Base-by-base conservation (phyloP, 1,140 invertebrate species). In the Dendrolimus kikuchii region DNA sequence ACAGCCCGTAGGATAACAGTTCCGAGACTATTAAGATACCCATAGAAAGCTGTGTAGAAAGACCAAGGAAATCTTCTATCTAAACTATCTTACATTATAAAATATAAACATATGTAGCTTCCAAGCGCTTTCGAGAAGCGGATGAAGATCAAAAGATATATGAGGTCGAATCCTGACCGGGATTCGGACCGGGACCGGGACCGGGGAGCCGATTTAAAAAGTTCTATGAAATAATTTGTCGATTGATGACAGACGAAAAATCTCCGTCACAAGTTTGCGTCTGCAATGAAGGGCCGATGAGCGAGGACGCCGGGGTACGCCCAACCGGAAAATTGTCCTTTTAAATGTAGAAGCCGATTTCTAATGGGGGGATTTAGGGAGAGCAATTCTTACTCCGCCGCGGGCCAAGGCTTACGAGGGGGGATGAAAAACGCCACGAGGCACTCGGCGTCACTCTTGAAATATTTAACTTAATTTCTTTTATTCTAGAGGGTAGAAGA, bases 261-360 rank as follows among this genome's bases (percentile, higher is more conserved):
- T 52, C 51, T 49, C 49, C 53, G 41, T 53, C 47, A 40, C 53
- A 58, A 53, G 46, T 53, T 57, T 42, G 46, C 9, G 37, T 37
- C 48, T 43, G 40, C 40, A 55, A 50, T 55, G 52, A 49, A 39
- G 9, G 52, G 46, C 37, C 23, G 23, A 23, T 23, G 49, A 51
- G 53, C 10, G 40, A 41, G 49, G 43, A 23, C 23, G 23, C 23
- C 23, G 23, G 23, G 23, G 23, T 23, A 23, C 23, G 23, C 23
- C 23, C 23, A 23, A 64, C 54, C 59, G 65, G 66, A 62, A 69
- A 72, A 72, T 67, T 64, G 62, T 63, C 62, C 55, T 53, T 67
- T 60, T 69, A 63, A 69, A 69, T 54, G 62, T 60, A 60, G 56
- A 61, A 48, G 55, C 50, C 49, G 60, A 60, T 60, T 67, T 62